These are phyloP conservation scores for Trachelus iudaicus DNA, from an alignment of 2,888 invertebrate species.

Conservation along the genomic window DNA sequence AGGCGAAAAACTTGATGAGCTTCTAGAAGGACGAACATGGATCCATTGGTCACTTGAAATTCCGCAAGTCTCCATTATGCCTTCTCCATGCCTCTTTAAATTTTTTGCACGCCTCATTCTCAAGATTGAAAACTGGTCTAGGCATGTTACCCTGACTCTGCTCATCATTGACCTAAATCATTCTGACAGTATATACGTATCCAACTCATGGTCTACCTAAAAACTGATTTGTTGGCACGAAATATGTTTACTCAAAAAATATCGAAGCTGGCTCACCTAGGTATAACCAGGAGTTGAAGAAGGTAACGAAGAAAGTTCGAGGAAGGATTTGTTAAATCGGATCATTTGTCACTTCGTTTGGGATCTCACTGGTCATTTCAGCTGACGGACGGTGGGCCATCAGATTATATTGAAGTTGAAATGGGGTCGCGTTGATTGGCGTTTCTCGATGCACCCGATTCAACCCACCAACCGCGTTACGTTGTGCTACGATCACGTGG, in stretches of 20 bases:
- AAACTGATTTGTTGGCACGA: neutral
- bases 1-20: slow-evolving; percentile 3
- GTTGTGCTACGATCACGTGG: neutral
- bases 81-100: neutral
- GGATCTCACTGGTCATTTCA: slow-evolving; percentile 14
- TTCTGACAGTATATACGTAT: neutral
- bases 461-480: slow-evolving; percentile 3
- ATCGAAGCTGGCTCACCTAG: neutral
- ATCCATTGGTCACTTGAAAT: neutral
- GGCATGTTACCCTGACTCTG: neutral
- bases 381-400: slow-evolving; percentile 32
- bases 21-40: neutral
- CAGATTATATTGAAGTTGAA: slow-evolving; percentile 41
- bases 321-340: slow-evolving; percentile 41
- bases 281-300: neutral
- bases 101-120: neutral
- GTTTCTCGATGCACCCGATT: slow-evolving; percentile 33
- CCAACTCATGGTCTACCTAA: neutral
- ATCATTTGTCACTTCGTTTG: slow-evolving; percentile 44
- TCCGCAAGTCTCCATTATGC: neutral
- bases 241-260: neutral
- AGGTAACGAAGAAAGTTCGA: slow-evolving; percentile 32
- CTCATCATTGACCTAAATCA: neutral
- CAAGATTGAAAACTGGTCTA: slow-evolving; percentile 27
- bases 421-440: slow-evolving; percentile 43